Base-by-base conservation (phyloP, 2,888 invertebrate species). In the Heterodera filipjevi region DNA sequence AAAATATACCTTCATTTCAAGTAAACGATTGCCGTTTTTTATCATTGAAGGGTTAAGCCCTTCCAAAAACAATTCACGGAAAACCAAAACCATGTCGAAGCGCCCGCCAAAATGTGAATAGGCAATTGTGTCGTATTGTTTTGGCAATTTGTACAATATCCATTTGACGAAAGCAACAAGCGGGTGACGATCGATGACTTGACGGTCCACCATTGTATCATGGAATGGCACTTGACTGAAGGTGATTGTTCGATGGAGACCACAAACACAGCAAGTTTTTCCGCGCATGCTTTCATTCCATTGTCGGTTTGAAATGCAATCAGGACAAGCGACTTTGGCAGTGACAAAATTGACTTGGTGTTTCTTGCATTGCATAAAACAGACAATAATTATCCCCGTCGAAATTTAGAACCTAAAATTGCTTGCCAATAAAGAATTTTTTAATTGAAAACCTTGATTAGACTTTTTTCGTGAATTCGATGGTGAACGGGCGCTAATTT, bases 341-440 rank as follows among this genome's bases (percentile, higher is more conserved):
- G 66, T 59, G 14, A 66, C 66, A 46, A 77, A 77, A 33, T 77
- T 77, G n/a, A 77, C 77, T 30, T 77, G 33, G 59, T 76, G 76
- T n/a, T 53, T 35, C 71, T 30, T 30, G 27, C 39, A 71, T 46
- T 71, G 71, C 71, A 27, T 30, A 71, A 30, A 71, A 71, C 8
- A 71, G 71, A 6, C 71, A 71, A 12, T 71, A 46, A 8, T 27
- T 71, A 22, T 71, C 32, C 6, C 68, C 68, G 6, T 68, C 35
- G 6, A 16, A 14, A 35, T 71, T 71, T 49, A 35, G 30, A 2
- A 72, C 46, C 73, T 72, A 39, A 44, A 73, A n/a, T n/a, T n/a
- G 0, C 1, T 59, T 59, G n/a, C 0, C 5, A 22, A 27, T n/a
- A 27, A 27, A 39, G n/a, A 72, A 32, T 44, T 2, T 30, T 14